These are phyloP conservation scores for Tor tambroides DNA, from an alignment of 2,113 vertebrate genomes.

Conservation along the genomic window DNA sequence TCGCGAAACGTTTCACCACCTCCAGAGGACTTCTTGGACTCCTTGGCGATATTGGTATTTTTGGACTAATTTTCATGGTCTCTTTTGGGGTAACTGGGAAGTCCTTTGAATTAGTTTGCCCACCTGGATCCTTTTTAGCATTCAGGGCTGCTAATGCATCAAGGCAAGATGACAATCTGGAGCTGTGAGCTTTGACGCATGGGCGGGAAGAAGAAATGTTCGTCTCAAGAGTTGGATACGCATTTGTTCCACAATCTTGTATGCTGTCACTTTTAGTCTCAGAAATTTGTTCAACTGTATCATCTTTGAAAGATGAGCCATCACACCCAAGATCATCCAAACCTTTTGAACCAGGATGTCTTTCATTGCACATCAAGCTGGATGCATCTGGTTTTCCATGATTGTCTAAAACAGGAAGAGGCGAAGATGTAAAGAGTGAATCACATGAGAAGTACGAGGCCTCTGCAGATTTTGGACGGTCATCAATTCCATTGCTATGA, in stretches of 20 bases:
- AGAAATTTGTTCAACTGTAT: constrained; percentile 69
- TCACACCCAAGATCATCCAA: constrained; percentile 58
- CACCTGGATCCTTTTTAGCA: constrained; percentile 83
- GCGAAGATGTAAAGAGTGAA: constrained; percentile 74
- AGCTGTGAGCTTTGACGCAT: constrained; percentile 82
- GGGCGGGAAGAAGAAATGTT: constrained; percentile 69
- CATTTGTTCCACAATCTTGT: constrained; percentile 72
- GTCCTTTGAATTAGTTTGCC: constrained; percentile 76
- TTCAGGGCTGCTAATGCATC: constrained; percentile 90
- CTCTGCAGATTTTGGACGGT: constrained; percentile 77
- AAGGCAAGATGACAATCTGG: constrained; percentile 91
- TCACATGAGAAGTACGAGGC: constrained; percentile 78
- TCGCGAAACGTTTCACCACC: constrained; percentile 82
- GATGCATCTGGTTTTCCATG: constrained; percentile 76
- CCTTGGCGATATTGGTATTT: constrained; percentile 89
- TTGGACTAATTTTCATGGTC: constrained; percentile 80
- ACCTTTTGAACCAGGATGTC: constrained; percentile 75
- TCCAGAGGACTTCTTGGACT: constrained; percentile 92
- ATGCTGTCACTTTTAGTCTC: constrained; percentile 70
- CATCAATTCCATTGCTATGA: constrained; percentile 73
- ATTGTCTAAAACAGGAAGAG: constrained; percentile 77
- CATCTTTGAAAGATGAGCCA: constrained; percentile 27
- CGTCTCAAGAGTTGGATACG: constrained; percentile 63
- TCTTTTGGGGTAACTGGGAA: constrained; percentile 75
- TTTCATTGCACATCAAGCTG: constrained; percentile 81